Base-by-base conservation (phyloP, 2,113 vertebrate genomes). In the Oreochromis aureus region DNA sequence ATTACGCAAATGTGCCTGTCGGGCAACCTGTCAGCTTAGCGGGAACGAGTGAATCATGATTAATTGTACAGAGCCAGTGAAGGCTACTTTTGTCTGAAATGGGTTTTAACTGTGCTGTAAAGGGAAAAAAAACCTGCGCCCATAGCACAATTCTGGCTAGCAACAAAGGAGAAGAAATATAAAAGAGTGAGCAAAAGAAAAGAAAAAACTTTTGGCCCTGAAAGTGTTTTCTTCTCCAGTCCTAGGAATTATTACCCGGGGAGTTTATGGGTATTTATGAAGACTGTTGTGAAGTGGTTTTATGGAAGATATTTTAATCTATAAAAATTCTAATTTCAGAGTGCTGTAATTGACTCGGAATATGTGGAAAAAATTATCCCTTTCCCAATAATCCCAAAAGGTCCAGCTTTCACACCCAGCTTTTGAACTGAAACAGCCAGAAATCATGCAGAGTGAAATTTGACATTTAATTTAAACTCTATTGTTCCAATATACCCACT, bases 221-320 rank as follows among this genome's bases (percentile, higher is more conserved):
- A 69, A 88, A 58, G 27, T 85, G 90, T 93, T 92, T 91, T 91
- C 76, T 85, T 18, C 79, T 80, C 81, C 56, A 92, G 83, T 69
- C 56, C 63, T 79, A 66, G 79, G 80, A 90, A 76, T 84, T 90
- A 84, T 91, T 86, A 89, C 80, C 30, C 51, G 7, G 61, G 24
- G 69, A 88, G 82, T 91, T 92, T 92, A 93, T 88, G 22, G 41
- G 55, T 69, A 81, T 86, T 94, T 86, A 80, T 91, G 86, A 86
- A 92, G 86, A 86, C 81, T 86, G 61, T 82, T 91, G 59, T 63
- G 85, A 94, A 91, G 86, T 90, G 81, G 66, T 93, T 93, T 93
- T 55, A 90, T 90, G 56, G 84, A 82, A 87, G 32, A 89, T 73
- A 86, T 89, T 93, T 69, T 82, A 85, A 90, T 89, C 87, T 86